These are phyloP conservation scores for Oncopodura yosiiana DNA, from an alignment of 1,140 invertebrate genomes.

Conservation along the genomic window DNA sequence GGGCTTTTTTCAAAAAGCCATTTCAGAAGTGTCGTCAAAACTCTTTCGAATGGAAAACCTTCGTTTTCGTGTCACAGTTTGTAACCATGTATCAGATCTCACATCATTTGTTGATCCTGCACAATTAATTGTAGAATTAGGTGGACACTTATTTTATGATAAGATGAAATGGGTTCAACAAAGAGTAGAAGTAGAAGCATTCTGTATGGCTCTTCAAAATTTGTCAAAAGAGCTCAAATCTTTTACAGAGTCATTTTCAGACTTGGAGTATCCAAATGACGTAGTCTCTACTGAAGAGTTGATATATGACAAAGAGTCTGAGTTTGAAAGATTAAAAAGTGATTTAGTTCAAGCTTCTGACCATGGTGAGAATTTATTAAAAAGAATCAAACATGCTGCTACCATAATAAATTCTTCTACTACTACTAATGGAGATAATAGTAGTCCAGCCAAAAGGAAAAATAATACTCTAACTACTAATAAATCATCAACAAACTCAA, in stretches of 20 bases:
- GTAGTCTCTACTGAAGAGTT: constrained; percentile 60
- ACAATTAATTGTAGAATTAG: constrained; percentile 79
- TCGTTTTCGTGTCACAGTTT: constrained; percentile 37
- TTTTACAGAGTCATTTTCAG: constrained; percentile 68
- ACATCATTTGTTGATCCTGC: constrained; percentile 71
- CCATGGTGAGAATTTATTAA: constrained; percentile 72
- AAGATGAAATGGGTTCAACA: constrained; percentile 94
- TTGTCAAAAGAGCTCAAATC: constrained; percentile 72
- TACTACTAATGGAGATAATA: constrained; percentile 37
- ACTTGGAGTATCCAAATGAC: constrained; percentile 73
- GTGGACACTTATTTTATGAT: constrained; percentile 77
- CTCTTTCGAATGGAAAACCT: constrained; percentile 30
- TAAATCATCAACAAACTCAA: constrained; percentile 31
- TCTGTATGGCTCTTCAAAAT: constrained; percentile 77
- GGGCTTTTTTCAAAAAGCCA: constrained; percentile 87
- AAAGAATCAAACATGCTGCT: constrained; percentile 48
- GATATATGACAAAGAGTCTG: constrained; percentile 51
- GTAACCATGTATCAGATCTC: constrained; percentile 67
- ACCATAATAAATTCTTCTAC: constrained; percentile 46
- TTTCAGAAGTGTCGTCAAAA: constrained; percentile 65
- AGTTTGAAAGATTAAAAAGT: constrained; percentile 60
- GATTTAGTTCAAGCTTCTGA: constrained; percentile 68
- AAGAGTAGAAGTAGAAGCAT: constrained; percentile 89
- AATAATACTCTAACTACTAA: neutral
- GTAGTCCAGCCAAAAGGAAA: neutral